phyloP scores from a whole-genome alignment of 2,888 invertebrate species.

The Tenthredo distinguenda region DNA sequence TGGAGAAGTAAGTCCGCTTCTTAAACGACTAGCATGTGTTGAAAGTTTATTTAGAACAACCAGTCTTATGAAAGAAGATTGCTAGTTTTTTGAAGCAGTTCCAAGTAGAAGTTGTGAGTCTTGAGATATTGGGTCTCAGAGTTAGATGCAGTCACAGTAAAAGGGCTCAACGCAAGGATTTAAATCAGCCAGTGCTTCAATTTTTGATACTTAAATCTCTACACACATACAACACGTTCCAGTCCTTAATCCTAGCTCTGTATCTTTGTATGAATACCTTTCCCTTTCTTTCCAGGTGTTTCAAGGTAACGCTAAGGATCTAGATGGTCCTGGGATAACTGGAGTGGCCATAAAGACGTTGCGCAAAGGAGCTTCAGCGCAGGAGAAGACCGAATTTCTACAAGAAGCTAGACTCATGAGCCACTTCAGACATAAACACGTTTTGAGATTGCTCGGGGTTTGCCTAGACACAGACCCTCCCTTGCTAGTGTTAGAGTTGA shows the following conservation, averaged over 20 bases:
- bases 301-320: constrained; percentile 90
- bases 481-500: constrained; percentile 96
- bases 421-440: constrained; percentile 98
- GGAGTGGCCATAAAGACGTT: constrained; percentile 98
- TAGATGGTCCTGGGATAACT: constrained; percentile 81
- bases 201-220: too few relatives aligned
- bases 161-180: too few relatives aligned
- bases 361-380: constrained; percentile 93
- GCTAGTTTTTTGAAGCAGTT: too few relatives aligned
- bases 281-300: constrained; percentile 80
- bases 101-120: too few relatives aligned
- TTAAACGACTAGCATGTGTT: background rate
- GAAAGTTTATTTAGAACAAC: too few relatives aligned
- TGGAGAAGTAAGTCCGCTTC: constrained; percentile 85
- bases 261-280: background rate
- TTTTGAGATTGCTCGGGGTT: constrained; percentile 94
- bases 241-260: too few relatives aligned
- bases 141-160: too few relatives aligned
- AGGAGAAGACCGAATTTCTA: constrained; percentile 95
- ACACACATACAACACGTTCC: too few relatives aligned
- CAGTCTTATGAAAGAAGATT: too few relatives aligned
- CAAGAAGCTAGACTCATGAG: constrained; percentile 99
- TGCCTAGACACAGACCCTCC: constrained; percentile 96
- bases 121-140: too few relatives aligned
- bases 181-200: too few relatives aligned